Base-by-base conservation (phyloP, 2,888 invertebrate genomes). In the Nomada fabriciana region DNA sequence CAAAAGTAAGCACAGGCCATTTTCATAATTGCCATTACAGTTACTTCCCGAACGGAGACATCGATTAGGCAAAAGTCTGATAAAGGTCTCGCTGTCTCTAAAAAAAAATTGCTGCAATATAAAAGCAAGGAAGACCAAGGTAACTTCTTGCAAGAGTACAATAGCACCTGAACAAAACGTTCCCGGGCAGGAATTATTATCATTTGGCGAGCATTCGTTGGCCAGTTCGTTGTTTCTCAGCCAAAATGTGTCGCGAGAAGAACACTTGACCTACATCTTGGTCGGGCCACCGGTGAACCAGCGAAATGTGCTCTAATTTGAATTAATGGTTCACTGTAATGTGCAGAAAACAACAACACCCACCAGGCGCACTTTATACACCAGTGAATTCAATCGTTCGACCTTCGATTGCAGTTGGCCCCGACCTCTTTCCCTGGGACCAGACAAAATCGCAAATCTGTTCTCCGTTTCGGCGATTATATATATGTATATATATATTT, bases 221-320 rank as follows among this genome's bases (percentile, higher is more conserved):
- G 60, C 82, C 70, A 50, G 53, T 63, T 42, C n/a, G 68, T 59
- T 47, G 67, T 60, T 64, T 42, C 15, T 55, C 61, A 50, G 47
- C 61, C 69, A 57, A 82, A 82, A 63, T 53, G 61, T 76, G 82
- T 82, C 82, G 61, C 59, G 25, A 13, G 53, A 76, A 53, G 67
- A 74, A 64, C 72, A 65, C 68, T 76, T 70, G 82, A 82, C 82
- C 82, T 42, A 82, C 59, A 82, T 82, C 20, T 69, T 36, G 50
- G n/a, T 0, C 50, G 5, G 36, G 25, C 25, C 64, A n/a, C 42
- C 52, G 63, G 42, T 25, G 64, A 67, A 55, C 59, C 71, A 53
- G 67, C n/a, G 71, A 76, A 68, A 82, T 71, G 68, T 72, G 76
- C 53, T 72, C 68, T 82, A 82, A 82, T 82, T 68, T 52, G 82